Evolutionary conservation across 2,888 invertebrate genomes (phyloP), one percentile per base, ranked within the genome.

Genomic region (Ichneumoninae sp.): DNA sequence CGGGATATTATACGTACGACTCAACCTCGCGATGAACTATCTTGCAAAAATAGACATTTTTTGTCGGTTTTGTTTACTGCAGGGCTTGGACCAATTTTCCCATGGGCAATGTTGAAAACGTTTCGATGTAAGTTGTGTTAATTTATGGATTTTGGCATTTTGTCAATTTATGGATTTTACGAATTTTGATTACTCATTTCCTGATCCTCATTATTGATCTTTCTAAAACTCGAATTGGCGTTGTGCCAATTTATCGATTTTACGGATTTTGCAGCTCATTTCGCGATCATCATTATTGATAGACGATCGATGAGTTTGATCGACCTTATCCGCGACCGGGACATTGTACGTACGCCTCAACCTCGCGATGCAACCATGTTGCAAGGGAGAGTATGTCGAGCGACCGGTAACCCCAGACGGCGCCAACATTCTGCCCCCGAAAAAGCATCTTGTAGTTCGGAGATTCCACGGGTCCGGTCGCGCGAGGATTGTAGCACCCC

Each of bases 381-480:
- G 40, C 26, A 47, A 47, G 33, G 68, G 68, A 80, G 57, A 40
- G 54, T 26, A 47, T 16, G 60, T 52, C 36, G 66, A 62, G 65
- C 26, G 69, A 69, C 30, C 52, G 47, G 16, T 62, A 52, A 69
- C 36, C 68, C 26, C 52, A 71, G 69, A 81, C 78, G 87, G 88
- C 88, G 89, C 87, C 86, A 88, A 87, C 84, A 86, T 86, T 88
- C 88, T 87, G 82, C 83, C 69, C 76, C 83, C 72, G 85, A 83
- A 84, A 75, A 78, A 84, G 87, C 82, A 82, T 88, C 86, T 84
- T 80, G 86, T 88, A 84, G 72, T 86, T 78, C 66, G 60, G 66
- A 86, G 81, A 86, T 83, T 86, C 81, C 80, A 74, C 77, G 86
- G 77, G 47, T 19, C 62, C 19, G n/a, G 71, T 54, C 57, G 44